Base-by-base conservation (phyloP, 2,113 vertebrate species). In the Shinisaurus crocodilurus region DNA sequence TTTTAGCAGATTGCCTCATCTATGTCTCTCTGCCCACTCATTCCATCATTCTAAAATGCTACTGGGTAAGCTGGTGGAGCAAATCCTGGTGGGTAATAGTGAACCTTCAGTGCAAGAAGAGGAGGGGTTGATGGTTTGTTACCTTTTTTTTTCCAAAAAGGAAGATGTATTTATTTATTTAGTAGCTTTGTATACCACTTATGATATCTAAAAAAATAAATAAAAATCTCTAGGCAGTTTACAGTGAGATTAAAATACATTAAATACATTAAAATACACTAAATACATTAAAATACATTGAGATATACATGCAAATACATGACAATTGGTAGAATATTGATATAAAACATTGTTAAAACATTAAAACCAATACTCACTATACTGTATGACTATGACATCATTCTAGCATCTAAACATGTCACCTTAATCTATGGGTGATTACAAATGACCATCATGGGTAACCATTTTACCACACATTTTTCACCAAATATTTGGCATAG, bases 1-100 rank as follows among this genome's bases (percentile, higher is more conserved):
- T 88, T 43, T 15, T 32, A 81, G n/a, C 65, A 77, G 57, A 84
- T 72, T 34, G 69, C 48, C 70, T 34, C 81, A 50, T 89, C 93
- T 75, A 86, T 75, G 12, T 83, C 48, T 1, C 2, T 3, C n/a
- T 6, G 37, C 2, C 15, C 65, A 43, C 20, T 43, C 25, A 6
- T 54, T 74, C 16, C 12, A 88, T 37, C 65, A 54, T 70, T 74
- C 34, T 37, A 74, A 50, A 37, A 88, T 29, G 18, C 65, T 70
- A 48, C 13, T 37, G 43, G 43, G 76, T 80, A 79, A 69, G 3
- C 5, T 81, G 65, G 3, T 7, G 1, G 20, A 70, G 23, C 32
- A 37, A 79, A 70, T 81, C 10, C 25, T 34, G 81, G 27, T 13
- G 13, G 13, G 1, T 80, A 16, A 54, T n/a, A 29, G 18, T 69